Conservation (phyloP, 2,888 invertebrate genomes). For the Notocelia uddmanniana region DNA sequence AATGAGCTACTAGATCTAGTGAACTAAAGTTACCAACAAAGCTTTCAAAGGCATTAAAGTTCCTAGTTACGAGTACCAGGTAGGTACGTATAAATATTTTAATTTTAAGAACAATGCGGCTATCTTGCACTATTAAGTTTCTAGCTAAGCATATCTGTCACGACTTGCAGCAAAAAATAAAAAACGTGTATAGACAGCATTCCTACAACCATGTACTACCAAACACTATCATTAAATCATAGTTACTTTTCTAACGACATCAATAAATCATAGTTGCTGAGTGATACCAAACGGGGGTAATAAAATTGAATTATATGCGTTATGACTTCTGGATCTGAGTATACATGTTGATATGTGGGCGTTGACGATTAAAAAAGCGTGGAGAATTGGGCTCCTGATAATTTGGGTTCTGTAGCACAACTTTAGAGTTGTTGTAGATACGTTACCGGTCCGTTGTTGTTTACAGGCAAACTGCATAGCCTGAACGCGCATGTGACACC, state of each 20-base stretch:
- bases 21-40: neutral
- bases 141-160: slow-evolving; percentile 27
- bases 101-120: slow-evolving; percentile 29
- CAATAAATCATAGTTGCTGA: slow-evolving; percentile 45
- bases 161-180: slow-evolving; percentile 29
- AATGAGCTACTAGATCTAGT: too few species aligned
- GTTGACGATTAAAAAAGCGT: slow-evolving; percentile 3
- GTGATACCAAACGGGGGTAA: slow-evolving; percentile 35
- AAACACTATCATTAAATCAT: slow-evolving; percentile 35
- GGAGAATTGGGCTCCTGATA: neutral
- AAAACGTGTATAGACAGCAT: slow-evolving; percentile 26
- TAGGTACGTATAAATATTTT: neutral
- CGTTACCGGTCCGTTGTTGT: too few species aligned
- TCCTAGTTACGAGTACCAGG: neutral
- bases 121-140: slow-evolving; percentile 22
- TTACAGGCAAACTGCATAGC: too few species aligned
- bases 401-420: neutral
- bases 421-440: too few species aligned
- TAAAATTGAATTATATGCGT: slow-evolving; percentile 43
- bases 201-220: slow-evolving; percentile 14
- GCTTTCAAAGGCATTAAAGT: neutral
- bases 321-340: slow-evolving; percentile 33
- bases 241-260: slow-evolving; percentile 38
- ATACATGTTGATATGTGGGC: slow-evolving; percentile 34
- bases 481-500: too few species aligned